These are phyloP conservation scores for Eudyptes chrysolophus DNA, from an alignment of 2,113 vertebrate species.

Conservation along the genomic window DNA sequence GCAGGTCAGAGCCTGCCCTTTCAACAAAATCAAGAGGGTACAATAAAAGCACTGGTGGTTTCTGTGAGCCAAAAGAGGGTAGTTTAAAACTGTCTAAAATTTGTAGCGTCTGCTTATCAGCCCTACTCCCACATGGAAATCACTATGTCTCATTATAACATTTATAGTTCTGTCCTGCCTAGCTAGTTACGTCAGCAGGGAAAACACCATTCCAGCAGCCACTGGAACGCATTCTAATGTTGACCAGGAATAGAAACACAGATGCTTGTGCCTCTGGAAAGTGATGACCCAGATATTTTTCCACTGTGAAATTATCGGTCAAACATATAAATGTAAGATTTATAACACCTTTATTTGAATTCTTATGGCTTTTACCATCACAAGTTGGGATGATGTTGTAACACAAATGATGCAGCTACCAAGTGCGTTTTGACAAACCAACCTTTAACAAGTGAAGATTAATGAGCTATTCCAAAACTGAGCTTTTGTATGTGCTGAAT, in stretches of 20 bases:
- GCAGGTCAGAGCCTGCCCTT: background rate
- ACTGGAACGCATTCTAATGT: accelerated
- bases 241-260: background rate
- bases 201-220: background rate
- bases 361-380: background rate
- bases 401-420: background rate
- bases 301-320: background rate
- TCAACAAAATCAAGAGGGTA: background rate
- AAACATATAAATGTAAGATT: background rate
- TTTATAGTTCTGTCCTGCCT: background rate
- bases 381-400: constrained; percentile 24
- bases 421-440: background rate
- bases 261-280: background rate
- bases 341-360: background rate
- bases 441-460: constrained; percentile 38
- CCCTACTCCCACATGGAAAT: background rate
- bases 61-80: background rate
- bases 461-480: background rate
- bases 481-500: background rate
- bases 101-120: background rate
- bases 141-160: background rate
- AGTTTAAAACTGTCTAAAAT: background rate
- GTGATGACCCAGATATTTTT: background rate
- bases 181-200: background rate
- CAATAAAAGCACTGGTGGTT: background rate